These are phyloP conservation scores for Rhyacichthys aspro DNA, from an alignment of 2,797 vertebrate species.

Conservation along the genomic window DNA sequence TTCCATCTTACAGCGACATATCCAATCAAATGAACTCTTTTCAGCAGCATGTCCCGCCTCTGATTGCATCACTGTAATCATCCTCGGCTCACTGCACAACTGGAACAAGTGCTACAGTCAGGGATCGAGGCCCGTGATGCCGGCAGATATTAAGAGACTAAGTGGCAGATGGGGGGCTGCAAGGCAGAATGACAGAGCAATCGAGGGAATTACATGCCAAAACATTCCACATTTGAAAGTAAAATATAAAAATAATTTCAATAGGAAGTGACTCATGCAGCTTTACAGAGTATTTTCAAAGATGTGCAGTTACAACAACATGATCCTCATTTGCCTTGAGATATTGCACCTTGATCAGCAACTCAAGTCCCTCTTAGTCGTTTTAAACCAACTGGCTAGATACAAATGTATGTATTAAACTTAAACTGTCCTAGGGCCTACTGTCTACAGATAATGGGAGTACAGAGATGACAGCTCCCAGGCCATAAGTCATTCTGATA, in stretches of 20 bases:
- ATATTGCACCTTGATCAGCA: no score
- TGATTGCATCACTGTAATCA: constrained; percentile 72
- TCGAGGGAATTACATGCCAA: constrained; percentile 5
- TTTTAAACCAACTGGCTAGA: no score
- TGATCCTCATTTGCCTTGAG: no score
- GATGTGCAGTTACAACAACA: constrained; percentile 14
- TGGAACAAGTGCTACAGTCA: constrained; percentile 54
- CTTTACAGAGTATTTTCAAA: constrained; percentile 14
- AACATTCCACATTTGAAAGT: constrained; percentile 9
- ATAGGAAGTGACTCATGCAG: constrained; percentile 8
- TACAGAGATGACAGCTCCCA: constrained; percentile 10
- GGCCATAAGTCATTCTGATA: constrained; percentile 16
- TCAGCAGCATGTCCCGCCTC: constrained; percentile 43
- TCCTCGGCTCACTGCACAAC: constrained; percentile 67
- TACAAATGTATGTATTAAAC: no score
- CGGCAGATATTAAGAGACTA: constrained; percentile 41
- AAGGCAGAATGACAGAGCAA: constrained; percentile 20
- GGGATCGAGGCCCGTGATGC: constrained; percentile 25
- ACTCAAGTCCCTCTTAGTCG: no score
- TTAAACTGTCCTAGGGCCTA: no score
- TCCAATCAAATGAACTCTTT: constrained; percentile 57
- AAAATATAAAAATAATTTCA: constrained; percentile 3
- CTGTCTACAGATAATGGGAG: no score
- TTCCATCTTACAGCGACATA: constrained; percentile 3
- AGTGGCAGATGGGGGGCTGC: constrained; percentile 18